These are phyloP conservation scores for Pseudomyrmex dendroicus DNA, from an alignment of 1,140 invertebrate species.

Conservation along the genomic window DNA sequence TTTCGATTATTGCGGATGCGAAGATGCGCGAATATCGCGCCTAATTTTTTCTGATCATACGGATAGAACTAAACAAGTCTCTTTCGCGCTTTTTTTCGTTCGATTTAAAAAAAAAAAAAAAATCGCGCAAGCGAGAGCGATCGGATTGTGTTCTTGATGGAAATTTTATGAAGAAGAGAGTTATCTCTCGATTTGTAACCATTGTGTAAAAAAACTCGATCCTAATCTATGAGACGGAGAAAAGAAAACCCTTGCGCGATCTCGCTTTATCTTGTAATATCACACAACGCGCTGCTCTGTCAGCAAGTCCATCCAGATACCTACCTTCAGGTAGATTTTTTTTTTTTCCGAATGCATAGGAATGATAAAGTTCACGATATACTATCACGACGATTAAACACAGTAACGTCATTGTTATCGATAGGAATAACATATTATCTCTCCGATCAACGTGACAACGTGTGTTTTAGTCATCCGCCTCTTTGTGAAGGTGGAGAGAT, in stretches of 20 bases:
- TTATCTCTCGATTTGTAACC: neutral
- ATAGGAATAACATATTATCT: neutral
- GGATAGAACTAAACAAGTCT: too few relatives aligned
- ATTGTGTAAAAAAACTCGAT: constrained; percentile 30
- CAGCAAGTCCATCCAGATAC: too few relatives aligned
- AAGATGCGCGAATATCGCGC: too few relatives aligned
- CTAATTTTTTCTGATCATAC: too few relatives aligned
- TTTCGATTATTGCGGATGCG: too few relatives aligned
- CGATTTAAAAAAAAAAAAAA: too few relatives aligned
- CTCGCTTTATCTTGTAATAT: constrained; percentile 35
- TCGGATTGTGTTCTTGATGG: too few relatives aligned
- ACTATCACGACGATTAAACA: constrained; percentile 17
- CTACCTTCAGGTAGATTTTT: neutral
- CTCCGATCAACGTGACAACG: neutral
- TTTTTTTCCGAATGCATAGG: neutral
- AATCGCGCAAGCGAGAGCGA: too few relatives aligned
- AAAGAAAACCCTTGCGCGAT: constrained; percentile 15
- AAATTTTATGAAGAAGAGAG: too few relatives aligned
- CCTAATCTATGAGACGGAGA: constrained; percentile 30
- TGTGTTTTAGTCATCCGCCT: neutral
- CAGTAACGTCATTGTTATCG: constrained; percentile 12
- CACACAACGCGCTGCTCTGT: neutral
- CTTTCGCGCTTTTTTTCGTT: too few relatives aligned
- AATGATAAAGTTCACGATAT: constrained; percentile 1
- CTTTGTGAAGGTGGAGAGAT: neutral